Base-by-base conservation (phyloP, 2,888 invertebrate genomes). In the Catocala sponsa region DNA sequence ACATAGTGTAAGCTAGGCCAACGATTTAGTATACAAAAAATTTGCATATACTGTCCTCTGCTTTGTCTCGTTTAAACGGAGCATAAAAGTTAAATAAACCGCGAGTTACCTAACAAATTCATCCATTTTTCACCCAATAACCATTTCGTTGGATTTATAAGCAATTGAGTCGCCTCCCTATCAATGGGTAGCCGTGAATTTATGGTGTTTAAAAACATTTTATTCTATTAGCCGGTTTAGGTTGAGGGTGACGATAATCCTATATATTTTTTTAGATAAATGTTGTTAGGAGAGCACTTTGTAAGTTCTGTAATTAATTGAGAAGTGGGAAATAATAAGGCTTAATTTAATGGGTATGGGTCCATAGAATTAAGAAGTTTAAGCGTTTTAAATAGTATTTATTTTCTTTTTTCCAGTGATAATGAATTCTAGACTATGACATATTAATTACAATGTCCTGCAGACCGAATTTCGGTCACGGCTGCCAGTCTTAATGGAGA, bases 61-160 rank as follows among this genome's bases (percentile, higher is more conserved):
- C 2, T 0, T 38, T 38, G 13, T 25, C 7, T 32, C 32, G 42
- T 32, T 43, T 51, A 58, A 51, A 58, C 47, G 42, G 11, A 11
- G 32, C 72, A 73, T 61, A 76, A 78, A 78, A 78, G 72, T 78
- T 79, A 83, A 80, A 82, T 82, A 79, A 80, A 84, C 78, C 78
- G 61, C 55, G 63, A 65, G 55, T 64, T 65, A 74, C 71, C 75
- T 72, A 65, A 66, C 70, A 76, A 74, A 75, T 76, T 75, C 74
- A 64, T 55, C 70, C 83, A 82, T 84, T 84, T 84, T 84, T 84
- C 81, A 81, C 79, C 77, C 79, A 75, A 84, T 82, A 84, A 84
- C 84, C 81, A 77, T 85, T 86, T 65, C 58, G 63, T 48, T 65
- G 78, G 83, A 85, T 86, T 86, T 86, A 84, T 84, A 84, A 81